Percentiles rank a stretch among this genome's conserved stretches.
Evolutionary conservation across 2,113 vertebrate species (phyloP).

Genomic region (Garra rufa): DNA sequence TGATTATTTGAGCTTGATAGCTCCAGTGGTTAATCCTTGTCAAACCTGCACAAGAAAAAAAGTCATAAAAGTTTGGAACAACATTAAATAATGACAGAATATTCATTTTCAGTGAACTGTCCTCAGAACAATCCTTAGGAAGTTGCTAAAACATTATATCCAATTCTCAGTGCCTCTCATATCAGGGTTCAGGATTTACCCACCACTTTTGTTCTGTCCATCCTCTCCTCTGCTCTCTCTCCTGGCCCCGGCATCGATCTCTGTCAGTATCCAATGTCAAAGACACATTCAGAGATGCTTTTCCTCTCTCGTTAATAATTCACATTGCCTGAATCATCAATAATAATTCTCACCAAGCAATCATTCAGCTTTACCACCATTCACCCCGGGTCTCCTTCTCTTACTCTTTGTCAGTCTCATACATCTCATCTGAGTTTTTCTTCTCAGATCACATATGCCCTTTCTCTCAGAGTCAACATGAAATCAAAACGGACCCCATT

Average conservation of each 20-base stretch:
- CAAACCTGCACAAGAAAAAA: neutral
- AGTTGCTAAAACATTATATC: conserved; percentile 12
- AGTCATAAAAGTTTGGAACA: neutral
- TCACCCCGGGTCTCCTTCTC: conserved; percentile 44
- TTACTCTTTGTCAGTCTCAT: conserved; percentile 25
- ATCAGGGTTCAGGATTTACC: conserved; percentile 26
- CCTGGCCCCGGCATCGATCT: conserved; percentile 74
- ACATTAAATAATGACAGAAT: neutral
- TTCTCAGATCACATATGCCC: conserved; percentile 62
- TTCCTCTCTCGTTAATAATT: conserved; percentile 81
- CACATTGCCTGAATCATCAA: conserved; percentile 81
- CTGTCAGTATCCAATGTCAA: conserved; percentile 81
- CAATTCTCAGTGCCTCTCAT: neutral
- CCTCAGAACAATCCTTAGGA: neutral
- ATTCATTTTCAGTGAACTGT: neutral
- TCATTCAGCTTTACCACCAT: conserved; percentile 78
- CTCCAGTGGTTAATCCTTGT: too few relatives aligned
- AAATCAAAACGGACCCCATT: conserved; percentile 2
- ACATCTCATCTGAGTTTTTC: conserved; percentile 48
- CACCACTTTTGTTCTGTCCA: conserved; percentile 48
- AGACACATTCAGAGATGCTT: conserved; percentile 80
- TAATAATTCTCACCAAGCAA: conserved; percentile 81
- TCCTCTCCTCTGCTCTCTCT: conserved; percentile 56
- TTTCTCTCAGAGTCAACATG: conserved; percentile 46
- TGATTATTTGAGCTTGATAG: neutral